A percentile compares a stretch with the other conserved stretches of the same genome.
Evolutionary conservation across 2,888 invertebrate genomes (phyloP).

Genomic region (Campopleginae sp.): DNA sequence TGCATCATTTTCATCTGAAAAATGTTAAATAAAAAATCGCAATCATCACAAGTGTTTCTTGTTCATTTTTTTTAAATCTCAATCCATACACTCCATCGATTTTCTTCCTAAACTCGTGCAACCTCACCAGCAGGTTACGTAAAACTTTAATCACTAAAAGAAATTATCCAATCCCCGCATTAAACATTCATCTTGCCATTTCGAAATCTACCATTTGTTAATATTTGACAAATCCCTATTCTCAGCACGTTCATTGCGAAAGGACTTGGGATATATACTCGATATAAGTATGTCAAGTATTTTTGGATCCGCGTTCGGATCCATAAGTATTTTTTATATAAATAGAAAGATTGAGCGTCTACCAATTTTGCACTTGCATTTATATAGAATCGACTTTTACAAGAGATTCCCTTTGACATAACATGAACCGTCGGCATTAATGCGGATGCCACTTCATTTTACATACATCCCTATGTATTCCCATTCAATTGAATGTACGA

Average conservation of each 20-base stretch:
- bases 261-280: not conserved
- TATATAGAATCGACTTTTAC: not conserved
- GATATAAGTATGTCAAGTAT: slow-evolving; percentile 14
- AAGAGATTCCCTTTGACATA: not conserved
- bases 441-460: not conserved
- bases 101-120: not conserved
- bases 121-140: not conserved
- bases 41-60: not conserved
- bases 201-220: not conserved
- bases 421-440: not conserved
- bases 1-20: not conserved
- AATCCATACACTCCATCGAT: not conserved
- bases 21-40: not conserved
- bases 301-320: not conserved
- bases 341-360: not conserved
- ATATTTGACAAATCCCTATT: slow-evolving; percentile 8
- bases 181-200: not conserved
- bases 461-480: not conserved
- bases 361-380: not conserved
- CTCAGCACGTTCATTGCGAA: not conserved
- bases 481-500: not conserved
- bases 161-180: not conserved
- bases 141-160: not conserved
- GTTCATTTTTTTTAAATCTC: not conserved
- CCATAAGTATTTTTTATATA: slow-evolving; percentile 1